Percentiles rank a stretch among this genome's conserved stretches.
These are phyloP conservation scores for Capreolus pygargus DNA, from an alignment of 2,113 vertebrate genomes.

Conservation along the genomic window DNA sequence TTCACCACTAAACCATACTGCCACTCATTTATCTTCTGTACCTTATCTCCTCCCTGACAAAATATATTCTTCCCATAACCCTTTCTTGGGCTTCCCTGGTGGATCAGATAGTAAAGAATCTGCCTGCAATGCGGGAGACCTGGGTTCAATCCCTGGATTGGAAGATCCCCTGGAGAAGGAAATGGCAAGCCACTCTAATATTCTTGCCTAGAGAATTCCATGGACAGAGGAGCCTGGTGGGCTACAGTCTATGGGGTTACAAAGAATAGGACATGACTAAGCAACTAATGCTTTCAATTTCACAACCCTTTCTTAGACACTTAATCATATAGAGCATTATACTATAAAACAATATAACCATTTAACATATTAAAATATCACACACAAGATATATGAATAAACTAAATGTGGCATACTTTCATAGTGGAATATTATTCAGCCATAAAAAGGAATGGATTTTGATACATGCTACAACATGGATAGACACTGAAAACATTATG, in stretches of 20 bases:
- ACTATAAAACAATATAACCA: neutral
- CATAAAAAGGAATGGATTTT: neutral
- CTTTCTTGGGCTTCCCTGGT: neutral
- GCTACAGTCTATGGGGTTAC: neutral
- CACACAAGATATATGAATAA: neutral
- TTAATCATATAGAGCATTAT: neutral
- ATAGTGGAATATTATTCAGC: neutral
- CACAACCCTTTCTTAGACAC: neutral
- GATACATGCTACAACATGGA: neutral
- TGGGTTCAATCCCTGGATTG: neutral
- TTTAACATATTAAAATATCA: neutral
- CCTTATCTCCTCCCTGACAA: neutral
- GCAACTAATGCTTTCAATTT: neutral
- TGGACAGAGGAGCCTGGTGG: neutral
- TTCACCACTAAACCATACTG: neutral
- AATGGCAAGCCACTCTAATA: neutral
- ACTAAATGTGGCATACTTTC: neutral
- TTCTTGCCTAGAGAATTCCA: neutral
- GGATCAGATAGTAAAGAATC: neutral
- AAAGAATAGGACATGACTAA: neutral
- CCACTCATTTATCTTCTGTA: neutral
- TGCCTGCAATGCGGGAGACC: neutral
- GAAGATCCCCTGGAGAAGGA: neutral
- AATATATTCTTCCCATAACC: neutral
- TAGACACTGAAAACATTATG: neutral